A percentile compares a stretch with the other conserved stretches of the same genome.
phyloP scores from a whole-genome alignment of 2,797 vertebrate species.

The Argya squamiceps region DNA sequence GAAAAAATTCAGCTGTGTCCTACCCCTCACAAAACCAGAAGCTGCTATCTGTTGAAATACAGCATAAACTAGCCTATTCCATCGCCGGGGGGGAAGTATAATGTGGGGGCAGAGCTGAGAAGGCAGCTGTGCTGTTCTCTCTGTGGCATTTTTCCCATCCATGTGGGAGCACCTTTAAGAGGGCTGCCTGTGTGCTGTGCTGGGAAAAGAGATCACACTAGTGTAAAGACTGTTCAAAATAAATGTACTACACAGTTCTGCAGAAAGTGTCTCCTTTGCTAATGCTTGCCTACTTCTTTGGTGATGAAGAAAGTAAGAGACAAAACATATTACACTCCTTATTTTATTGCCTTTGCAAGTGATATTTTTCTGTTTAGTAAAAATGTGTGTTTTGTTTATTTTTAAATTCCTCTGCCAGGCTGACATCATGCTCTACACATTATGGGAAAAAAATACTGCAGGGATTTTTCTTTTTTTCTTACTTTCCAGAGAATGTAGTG shows the following conservation, averaged over 20 bases:
- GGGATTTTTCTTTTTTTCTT: background rate
- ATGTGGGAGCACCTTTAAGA: background rate
- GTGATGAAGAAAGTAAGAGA: background rate
- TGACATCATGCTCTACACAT: constrained; percentile 40
- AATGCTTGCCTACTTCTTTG: background rate
- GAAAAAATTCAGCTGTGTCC: background rate
- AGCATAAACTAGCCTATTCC: background rate
- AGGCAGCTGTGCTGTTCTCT: background rate
- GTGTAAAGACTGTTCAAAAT: background rate
- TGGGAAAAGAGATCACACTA: background rate
- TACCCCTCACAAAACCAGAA: background rate
- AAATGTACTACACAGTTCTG: background rate
- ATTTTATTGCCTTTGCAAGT: background rate
- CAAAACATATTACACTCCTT: background rate
- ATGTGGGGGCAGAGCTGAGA: background rate
- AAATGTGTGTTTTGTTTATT: constrained; percentile 48
- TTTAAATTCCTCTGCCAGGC: constrained; percentile 29
- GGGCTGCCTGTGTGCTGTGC: background rate
- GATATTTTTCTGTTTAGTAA: constrained; percentile 17
- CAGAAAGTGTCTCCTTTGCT: background rate
- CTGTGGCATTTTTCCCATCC: background rate
- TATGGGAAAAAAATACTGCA: constrained; percentile 37
- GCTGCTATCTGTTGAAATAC: background rate
- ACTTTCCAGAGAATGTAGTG: constrained; percentile 38
- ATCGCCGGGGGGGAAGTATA: background rate